These are phyloP conservation scores for Agrochola macilenta DNA, from an alignment of 2,888 invertebrate genomes.

Conservation along the genomic window DNA sequence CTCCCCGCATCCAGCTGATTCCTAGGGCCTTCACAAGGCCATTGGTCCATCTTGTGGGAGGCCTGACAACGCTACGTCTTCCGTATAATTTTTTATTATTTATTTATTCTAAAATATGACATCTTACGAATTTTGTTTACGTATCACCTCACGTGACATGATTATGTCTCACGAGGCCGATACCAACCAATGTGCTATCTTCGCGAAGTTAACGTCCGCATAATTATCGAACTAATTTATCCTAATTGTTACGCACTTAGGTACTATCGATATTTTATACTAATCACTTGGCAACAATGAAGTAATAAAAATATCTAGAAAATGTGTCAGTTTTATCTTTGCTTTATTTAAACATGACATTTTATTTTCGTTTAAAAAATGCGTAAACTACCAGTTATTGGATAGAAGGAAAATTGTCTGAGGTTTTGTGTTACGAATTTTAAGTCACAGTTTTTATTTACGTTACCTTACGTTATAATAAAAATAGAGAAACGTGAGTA, in stretches of 20 bases:
- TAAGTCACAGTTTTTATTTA: neutral
- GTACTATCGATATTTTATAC: conserved; percentile 24
- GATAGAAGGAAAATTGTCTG: neutral
- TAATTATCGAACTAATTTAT: conserved; percentile 39
- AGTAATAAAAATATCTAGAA: neutral
- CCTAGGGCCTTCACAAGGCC: no score
- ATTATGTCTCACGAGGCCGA: conserved; percentile 5
- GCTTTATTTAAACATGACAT: neutral
- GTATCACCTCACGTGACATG: neutral
- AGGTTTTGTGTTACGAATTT: conserved; percentile 14
- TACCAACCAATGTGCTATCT: conserved; percentile 34
- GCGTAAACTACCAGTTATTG: neutral
- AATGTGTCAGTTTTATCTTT: conserved; percentile 19
- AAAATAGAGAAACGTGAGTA: neutral
- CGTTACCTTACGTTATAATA: neutral
- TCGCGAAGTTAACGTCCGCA: conserved; percentile 24
- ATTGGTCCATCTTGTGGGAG: no score
- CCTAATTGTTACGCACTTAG: conserved; percentile 35
- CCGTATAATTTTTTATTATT: no score
- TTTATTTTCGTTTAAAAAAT: neutral
- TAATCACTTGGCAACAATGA: conserved; percentile 41
- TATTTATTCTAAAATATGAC: conserved; percentile 1
- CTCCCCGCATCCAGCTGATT: no score
- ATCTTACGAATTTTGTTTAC: conserved; percentile 5
- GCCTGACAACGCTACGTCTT: no score